Conservation (phyloP, 2,113 vertebrate genomes). For the Muscicapa adusta region DNA sequence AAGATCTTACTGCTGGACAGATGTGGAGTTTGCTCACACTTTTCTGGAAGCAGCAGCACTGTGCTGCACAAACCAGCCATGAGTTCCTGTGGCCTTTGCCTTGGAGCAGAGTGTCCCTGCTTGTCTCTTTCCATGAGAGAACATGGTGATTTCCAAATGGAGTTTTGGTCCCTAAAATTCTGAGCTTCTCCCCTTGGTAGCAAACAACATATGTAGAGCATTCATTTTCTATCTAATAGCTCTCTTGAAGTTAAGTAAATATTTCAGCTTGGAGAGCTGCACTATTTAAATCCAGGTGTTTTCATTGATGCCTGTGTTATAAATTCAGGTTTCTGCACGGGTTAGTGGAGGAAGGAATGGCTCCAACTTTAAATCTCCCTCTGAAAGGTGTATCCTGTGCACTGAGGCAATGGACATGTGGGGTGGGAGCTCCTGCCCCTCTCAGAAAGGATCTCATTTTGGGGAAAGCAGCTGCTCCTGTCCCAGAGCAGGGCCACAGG, state of each 20-base stretch:
- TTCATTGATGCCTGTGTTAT: rapidly evolving
- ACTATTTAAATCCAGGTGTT: background rate
- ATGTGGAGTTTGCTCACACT: background rate
- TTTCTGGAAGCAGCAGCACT: background rate
- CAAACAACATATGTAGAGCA: background rate
- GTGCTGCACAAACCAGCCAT: background rate
- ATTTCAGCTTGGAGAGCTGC: background rate
- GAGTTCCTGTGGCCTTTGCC: background rate
- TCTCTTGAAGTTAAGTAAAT: background rate
- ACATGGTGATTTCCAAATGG: background rate
- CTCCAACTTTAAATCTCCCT: background rate
- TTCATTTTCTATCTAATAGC: background rate
- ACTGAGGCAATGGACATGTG: rapidly evolving
- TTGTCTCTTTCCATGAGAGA: background rate
- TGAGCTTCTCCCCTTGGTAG: background rate
- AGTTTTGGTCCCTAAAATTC: background rate
- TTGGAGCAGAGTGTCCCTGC: background rate
- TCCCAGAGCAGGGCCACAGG: background rate
- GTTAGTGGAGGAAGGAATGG: background rate
- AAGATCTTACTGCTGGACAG: background rate
- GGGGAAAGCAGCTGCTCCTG: background rate
- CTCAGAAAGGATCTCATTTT: background rate
- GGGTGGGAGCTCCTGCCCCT: background rate
- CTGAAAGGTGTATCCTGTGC: background rate
- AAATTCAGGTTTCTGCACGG: background rate